phyloP scores from a whole-genome alignment of 2,797 vertebrate species.

The Channallabes apus region DNA sequence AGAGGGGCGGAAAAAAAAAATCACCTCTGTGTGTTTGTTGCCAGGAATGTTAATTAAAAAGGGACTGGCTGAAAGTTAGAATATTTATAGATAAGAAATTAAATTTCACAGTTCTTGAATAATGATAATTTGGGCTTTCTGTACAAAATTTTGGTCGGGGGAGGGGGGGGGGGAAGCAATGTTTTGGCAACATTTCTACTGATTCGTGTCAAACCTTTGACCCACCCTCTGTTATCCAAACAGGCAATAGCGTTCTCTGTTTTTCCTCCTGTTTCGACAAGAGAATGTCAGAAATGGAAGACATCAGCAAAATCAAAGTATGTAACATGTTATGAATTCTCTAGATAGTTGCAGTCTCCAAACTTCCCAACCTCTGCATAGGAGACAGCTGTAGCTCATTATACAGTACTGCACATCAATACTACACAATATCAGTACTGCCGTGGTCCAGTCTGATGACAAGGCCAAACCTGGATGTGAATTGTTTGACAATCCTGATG shows the following conservation, averaged over 20 bases:
- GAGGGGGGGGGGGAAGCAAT: neutral
- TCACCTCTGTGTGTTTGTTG: constrained; percentile 49
- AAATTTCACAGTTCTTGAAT: constrained; percentile 60
- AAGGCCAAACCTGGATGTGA: neutral
- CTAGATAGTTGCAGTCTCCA: neutral
- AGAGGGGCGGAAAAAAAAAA: constrained; percentile 14
- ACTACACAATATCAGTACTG: neutral
- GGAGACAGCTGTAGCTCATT: neutral
- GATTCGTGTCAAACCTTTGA: neutral
- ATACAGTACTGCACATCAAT: neutral
- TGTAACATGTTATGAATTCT: neutral
- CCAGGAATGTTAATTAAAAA: constrained; percentile 61
- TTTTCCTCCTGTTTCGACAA: constrained; percentile 39
- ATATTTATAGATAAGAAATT: constrained; percentile 62
- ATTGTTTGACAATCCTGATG: neutral
- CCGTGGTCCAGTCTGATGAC: neutral
- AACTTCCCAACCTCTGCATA: too few relatives aligned
- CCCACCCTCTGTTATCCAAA: constrained; percentile 22
- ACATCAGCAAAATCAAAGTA: neutral
- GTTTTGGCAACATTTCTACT: constrained; percentile 35
- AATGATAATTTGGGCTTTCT: constrained; percentile 54
- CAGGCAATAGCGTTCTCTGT: constrained; percentile 47
- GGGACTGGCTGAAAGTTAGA: constrained; percentile 57
- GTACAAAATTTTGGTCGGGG: neutral
- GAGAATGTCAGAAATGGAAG: constrained; percentile 13